Evolutionary conservation across 2,888 invertebrate species (phyloP), one percentile per base, ranked within the genome.

Genomic region (Drosophila villosipedis): DNA sequence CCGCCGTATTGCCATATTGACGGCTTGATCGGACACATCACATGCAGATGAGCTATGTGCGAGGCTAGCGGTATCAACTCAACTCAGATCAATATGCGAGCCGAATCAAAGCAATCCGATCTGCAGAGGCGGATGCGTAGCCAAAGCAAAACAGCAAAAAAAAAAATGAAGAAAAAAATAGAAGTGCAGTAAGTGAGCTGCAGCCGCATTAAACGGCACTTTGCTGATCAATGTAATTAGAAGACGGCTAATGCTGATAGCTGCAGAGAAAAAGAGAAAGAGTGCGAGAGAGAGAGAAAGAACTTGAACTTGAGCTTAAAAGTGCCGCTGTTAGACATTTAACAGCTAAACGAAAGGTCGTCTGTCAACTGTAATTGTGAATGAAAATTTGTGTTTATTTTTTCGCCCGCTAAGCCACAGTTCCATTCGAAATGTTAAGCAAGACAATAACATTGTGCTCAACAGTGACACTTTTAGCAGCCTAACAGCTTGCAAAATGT

Each of bases 191-290:
- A 58, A 69, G 47, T 67, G 71, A 70, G 70, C 59, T 62, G 68
- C 73, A 73, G 64, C 33, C 49, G 49, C 57, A 76, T 68, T 89
- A 71, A 90, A 90, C 90, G 85, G 85, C 90, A 89, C 68, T 83
- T 85, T 85, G 81, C 78, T 81, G 83, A 86, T 89, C 73, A 89
- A 68, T 83, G 74, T 63, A 85, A 90, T 85, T 85, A 80, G 78
- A 73, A 73, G 67, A 59, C 61, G 76, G 66, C 37, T 59, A 59
- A 73, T 59, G 71, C 73, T 57, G 55, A 14, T 35, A 60, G 49
- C 37, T 41, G 35, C 19, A 43, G 22, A 63, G 16, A 54, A 10
- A 50, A 16, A 58, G n/a, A 25, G 33, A 58, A 22, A 30, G 35
- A 53, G 14, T 50, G 53, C 53, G 49, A 50, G 50, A 71, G 41